Percentiles rank a stretch among this genome's conserved stretches.
Conservation (phyloP, 2,113 vertebrate genomes). For the Bujurquina vittata region DNA sequence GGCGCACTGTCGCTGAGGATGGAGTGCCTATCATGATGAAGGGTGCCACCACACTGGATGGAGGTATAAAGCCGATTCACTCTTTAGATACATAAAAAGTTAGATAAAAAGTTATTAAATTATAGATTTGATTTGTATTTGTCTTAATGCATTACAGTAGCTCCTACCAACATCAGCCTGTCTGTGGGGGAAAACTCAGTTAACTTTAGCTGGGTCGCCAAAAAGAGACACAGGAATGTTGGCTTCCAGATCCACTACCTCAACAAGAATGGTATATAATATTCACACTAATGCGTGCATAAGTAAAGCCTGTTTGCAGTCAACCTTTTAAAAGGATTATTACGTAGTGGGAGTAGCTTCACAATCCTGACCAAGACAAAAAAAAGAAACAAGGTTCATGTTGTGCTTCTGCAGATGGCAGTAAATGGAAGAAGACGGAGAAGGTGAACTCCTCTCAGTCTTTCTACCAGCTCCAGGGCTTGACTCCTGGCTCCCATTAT, state of each 20-base stretch:
- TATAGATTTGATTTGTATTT: background rate
- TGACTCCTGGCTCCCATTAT: constrained; percentile 82
- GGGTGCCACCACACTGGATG: constrained; percentile 86
- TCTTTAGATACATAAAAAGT: background rate
- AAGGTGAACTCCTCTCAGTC: constrained; percentile 81
- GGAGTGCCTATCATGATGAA: constrained; percentile 80
- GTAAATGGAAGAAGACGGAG: constrained; percentile 56
- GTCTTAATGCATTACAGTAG: constrained; percentile 57
- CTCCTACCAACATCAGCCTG: constrained; percentile 78
- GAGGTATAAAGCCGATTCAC: constrained; percentile 62
- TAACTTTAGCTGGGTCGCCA: constrained; percentile 84
- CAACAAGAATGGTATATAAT: constrained; percentile 75
- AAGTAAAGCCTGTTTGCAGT: background rate
- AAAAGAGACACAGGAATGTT: constrained; percentile 83
- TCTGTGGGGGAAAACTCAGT: constrained; percentile 79
- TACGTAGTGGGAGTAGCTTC: background rate
- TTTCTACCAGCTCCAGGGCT: constrained; percentile 80
- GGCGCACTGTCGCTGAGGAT: constrained; percentile 78
- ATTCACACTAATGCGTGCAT: background rate
- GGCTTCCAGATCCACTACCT: constrained; percentile 82
- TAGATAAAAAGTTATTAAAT: background rate
- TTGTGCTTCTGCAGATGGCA: constrained; percentile 49
- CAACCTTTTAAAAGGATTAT: background rate
- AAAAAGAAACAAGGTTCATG: background rate
- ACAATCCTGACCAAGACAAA: background rate